Percentiles rank a stretch among this genome's conserved stretches.
phyloP scores from a whole-genome alignment of 2,888 invertebrate species.

The Ichneumoninae sp. region DNA sequence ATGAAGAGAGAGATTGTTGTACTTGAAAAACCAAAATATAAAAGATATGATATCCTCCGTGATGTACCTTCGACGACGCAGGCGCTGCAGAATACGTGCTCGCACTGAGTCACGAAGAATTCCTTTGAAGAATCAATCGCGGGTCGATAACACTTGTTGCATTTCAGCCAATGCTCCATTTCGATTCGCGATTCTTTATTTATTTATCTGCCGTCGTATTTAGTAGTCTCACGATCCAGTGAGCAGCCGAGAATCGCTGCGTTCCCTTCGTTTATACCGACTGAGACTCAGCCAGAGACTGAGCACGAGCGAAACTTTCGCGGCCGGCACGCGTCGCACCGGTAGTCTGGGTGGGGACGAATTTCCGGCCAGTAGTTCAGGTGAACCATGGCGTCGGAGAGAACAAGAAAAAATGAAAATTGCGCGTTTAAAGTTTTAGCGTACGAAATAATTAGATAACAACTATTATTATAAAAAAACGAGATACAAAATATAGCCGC shows the following conservation, averaged over 20 bases:
- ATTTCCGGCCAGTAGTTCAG: not conserved
- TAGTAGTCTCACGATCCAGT: not conserved
- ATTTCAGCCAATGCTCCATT: slow-evolving; percentile 46
- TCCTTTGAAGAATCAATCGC: slow-evolving; percentile 6
- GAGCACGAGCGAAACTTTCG: too few species aligned
- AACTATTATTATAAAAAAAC: slow-evolving; percentile 38
- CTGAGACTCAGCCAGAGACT: too few species aligned
- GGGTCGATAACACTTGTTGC: slow-evolving; percentile 51
- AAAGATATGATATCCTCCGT: too few species aligned
- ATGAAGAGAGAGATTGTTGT: not conserved
- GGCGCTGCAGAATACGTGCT: slow-evolving; percentile 51
- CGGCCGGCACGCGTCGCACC: too few species aligned
- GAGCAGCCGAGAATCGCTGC: too few species aligned
- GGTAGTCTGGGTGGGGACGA: too few species aligned
- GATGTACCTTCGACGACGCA: slow-evolving; percentile 31
- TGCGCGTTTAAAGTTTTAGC: not conserved
- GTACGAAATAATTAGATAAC: slow-evolving; percentile 4
- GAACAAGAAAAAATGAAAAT: not conserved
- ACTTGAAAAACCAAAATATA: not conserved
- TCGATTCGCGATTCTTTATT: not conserved
- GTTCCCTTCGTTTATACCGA: too few species aligned
- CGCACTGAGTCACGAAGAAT: slow-evolving; percentile 52
- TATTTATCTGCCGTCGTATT: not conserved
- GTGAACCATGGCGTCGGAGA: not conserved
- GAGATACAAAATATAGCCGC: slow-evolving; percentile 15